Conservation (phyloP, 2,113 vertebrate genomes). For the Gavialis gangeticus region DNA sequence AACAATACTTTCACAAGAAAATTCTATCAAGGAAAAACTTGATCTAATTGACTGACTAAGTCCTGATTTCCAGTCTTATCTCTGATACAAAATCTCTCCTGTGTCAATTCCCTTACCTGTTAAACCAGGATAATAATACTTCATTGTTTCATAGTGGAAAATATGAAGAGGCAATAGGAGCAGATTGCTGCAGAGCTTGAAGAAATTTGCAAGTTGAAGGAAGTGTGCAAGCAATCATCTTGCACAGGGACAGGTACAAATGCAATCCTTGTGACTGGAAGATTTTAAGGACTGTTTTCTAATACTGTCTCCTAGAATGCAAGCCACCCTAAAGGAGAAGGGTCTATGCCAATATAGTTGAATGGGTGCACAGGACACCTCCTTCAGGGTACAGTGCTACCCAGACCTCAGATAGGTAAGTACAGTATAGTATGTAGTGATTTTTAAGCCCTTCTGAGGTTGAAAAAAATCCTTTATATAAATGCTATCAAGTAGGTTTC, state of each 20-base stretch:
- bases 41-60: slow-evolving; percentile 2
- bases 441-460: neutral
- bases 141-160: neutral
- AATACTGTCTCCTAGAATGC: neutral
- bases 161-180: neutral
- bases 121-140: neutral
- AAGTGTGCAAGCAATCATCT: fast-evolving
- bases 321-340: neutral
- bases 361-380: neutral
- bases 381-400: neutral
- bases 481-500: neutral
- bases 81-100: neutral
- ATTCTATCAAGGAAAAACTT: neutral
- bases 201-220: neutral
- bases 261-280: fast-evolving
- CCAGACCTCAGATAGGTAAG: fast-evolving
- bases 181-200: neutral
- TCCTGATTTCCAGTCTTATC: neutral
- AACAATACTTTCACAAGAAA: neutral
- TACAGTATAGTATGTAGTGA: neutral
- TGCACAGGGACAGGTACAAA: neutral
- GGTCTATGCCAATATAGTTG: neutral
- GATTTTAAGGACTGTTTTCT: neutral
- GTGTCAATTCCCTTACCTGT: neutral
- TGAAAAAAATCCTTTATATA: neutral